Percentiles rank a stretch among this genome's conserved stretches.
These are phyloP conservation scores for Thaleichthys pacificus DNA, from an alignment of 2,797 vertebrate species.

Conservation along the genomic window DNA sequence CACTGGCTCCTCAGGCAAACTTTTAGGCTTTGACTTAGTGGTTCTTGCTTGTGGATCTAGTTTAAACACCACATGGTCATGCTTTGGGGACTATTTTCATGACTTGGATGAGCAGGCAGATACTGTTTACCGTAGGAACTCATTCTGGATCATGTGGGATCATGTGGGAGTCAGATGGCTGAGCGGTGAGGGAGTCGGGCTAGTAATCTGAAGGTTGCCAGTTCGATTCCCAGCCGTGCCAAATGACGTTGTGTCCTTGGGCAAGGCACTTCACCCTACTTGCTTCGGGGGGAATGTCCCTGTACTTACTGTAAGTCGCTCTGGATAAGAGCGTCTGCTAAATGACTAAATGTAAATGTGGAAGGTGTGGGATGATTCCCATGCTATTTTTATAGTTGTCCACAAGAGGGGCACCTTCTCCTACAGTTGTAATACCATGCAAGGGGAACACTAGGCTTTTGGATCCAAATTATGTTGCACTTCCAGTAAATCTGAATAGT, in stretches of 20 bases:
- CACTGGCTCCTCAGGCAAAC: not conserved
- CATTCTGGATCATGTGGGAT: not conserved
- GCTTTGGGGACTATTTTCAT: too few relatives aligned
- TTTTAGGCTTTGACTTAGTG: not conserved
- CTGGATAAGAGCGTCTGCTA: too few relatives aligned
- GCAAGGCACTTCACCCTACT: too few relatives aligned
- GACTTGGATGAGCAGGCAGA: not conserved
- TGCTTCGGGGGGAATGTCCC: too few relatives aligned
- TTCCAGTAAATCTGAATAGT: not conserved
- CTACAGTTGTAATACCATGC: conserved; percentile 2
- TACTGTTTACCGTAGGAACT: not conserved
- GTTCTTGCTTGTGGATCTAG: not conserved
- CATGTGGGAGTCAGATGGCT: too few relatives aligned
- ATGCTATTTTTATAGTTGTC: conserved; percentile 29
- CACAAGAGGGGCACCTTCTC: conserved; percentile 59
- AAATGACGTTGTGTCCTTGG: too few relatives aligned
- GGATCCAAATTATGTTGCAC: not conserved
- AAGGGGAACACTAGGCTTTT: not conserved
- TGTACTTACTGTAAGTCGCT: too few relatives aligned
- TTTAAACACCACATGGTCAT: not conserved
- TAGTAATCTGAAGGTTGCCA: too few relatives aligned
- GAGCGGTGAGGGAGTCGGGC: too few relatives aligned
- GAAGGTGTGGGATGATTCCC: not conserved
- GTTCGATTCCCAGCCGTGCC: too few relatives aligned
- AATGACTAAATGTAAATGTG: too few relatives aligned